These are phyloP conservation scores for Pseudochirops corinnae DNA, from an alignment of 2,797 vertebrate species.

Conservation along the genomic window DNA sequence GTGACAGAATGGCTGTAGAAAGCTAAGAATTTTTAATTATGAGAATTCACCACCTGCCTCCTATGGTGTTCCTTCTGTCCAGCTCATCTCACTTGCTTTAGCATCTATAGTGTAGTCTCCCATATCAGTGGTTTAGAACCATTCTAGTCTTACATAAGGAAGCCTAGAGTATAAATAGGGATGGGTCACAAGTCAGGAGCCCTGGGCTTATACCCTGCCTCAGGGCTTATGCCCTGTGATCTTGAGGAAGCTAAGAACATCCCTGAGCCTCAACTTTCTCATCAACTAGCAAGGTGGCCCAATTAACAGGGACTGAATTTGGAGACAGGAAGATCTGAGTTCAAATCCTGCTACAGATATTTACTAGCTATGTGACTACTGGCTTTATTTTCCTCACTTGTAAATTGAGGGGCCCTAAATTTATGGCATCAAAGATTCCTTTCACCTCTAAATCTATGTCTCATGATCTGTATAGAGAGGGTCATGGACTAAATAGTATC, in stretches of 20 bases:
- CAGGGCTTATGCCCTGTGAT: no score
- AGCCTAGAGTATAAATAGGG: neutral
- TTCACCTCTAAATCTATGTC: no score
- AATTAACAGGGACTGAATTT: neutral
- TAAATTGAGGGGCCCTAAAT: neutral
- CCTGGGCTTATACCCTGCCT: no score
- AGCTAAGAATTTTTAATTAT: neutral
- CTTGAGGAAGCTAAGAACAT: neutral
- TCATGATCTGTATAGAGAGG: neutral
- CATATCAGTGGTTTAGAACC: rapidly evolving
- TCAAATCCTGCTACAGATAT: neutral
- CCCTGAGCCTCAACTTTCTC: neutral
- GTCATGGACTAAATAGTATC: neutral
- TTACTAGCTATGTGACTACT: neutral
- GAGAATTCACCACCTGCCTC: neutral
- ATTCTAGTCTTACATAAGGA: neutral
- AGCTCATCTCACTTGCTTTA: rapidly evolving
- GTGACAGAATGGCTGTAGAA: rapidly evolving
- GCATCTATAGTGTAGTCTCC: neutral
- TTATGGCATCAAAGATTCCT: no score
- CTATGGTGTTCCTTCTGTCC: neutral
- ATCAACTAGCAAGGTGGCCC: neutral
- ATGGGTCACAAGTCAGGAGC: no score
- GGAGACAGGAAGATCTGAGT: neutral
- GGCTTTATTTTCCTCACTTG: neutral